Conservation (phyloP, 2,888 invertebrate genomes). For the Diloba caeruleocephala region DNA sequence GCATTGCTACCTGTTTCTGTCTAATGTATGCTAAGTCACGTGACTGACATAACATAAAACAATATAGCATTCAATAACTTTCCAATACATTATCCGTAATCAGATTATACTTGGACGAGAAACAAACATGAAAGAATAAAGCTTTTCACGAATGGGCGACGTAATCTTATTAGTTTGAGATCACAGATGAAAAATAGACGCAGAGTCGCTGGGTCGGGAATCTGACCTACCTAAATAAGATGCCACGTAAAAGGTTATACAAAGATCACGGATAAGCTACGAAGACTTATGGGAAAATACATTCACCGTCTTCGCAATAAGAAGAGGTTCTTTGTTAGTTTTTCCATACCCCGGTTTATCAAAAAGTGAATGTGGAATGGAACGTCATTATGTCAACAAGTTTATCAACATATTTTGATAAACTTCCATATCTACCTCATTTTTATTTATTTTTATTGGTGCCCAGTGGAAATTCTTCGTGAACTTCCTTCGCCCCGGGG, state of each 20-base stretch:
- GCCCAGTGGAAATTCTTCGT: too few species aligned
- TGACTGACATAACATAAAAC: not conserved
- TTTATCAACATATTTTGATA: constrained; percentile 19
- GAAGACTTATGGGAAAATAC: constrained; percentile 20
- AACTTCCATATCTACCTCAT: constrained; percentile 2
- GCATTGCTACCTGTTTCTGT: not conserved
- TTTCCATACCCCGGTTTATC: constrained; percentile 27
- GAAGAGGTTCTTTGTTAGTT: constrained; percentile 7
- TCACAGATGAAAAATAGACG: constrained; percentile 19
- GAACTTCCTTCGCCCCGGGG: too few species aligned
- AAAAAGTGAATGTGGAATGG: constrained; percentile 12
- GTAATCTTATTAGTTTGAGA: constrained; percentile 29
- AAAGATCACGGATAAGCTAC: constrained; percentile 19
- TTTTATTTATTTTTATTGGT: not conserved
- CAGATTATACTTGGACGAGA: constrained; percentile 11
- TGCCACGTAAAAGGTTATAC: constrained; percentile 11
- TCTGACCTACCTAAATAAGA: constrained; percentile 5
- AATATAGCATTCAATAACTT: constrained; percentile 2
- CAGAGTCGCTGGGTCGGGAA: constrained; percentile 3
- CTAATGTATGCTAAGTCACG: not conserved
- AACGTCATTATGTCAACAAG: constrained; percentile 1
- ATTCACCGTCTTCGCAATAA: constrained; percentile 10
- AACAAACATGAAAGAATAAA: constrained; percentile 17
- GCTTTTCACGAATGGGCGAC: constrained; percentile 10
- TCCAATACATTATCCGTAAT: constrained; percentile 10